phyloP scores from a whole-genome alignment of 2,888 invertebrate species.

The Andrena haemorrhoa region DNA sequence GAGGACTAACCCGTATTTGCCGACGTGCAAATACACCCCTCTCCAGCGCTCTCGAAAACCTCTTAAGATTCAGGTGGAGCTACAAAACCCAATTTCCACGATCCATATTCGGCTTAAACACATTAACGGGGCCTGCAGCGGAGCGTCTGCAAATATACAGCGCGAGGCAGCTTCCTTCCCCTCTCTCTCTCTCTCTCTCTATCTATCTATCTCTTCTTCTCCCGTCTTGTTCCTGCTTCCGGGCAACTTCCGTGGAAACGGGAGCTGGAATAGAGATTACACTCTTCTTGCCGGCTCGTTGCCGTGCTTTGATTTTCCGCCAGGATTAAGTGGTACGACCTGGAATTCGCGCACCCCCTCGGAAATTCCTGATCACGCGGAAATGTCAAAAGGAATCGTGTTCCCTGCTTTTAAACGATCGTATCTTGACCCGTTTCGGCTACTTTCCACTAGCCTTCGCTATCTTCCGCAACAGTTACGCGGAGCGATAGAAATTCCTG shows the following conservation, averaged over 20 bases:
- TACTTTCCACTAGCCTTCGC: neutral
- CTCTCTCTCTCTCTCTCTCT: neutral
- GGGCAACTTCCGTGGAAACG: conserved; percentile 39
- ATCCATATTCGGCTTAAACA: conserved; percentile 69
- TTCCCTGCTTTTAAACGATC: neutral
- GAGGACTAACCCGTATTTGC: conserved; percentile 67
- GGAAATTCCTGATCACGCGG: conserved; percentile 13
- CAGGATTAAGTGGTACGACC: conserved; percentile 30
- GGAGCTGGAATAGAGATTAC: conserved; percentile 51
- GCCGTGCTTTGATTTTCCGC: conserved; percentile 47
- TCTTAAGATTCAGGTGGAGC: conserved; percentile 57
- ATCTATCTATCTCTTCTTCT: neutral
- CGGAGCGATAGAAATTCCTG: no score
- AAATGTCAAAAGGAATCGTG: neutral
- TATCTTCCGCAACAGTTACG: neutral
- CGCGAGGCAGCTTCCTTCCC: conserved; percentile 9
- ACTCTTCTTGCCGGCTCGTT: conserved; percentile 36
- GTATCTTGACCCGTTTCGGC: neutral
- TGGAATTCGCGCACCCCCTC: conserved; percentile 19
- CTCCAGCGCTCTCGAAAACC: conserved; percentile 10
- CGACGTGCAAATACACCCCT: conserved; percentile 56
- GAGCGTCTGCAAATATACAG: conserved; percentile 55
- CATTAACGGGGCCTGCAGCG: conserved; percentile 62
- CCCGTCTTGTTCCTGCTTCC: neutral
- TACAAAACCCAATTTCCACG: conserved; percentile 71